Base-by-base conservation (phyloP, 37 sponge, comb jelly and placozoan species). In the Oscarella lobularis region DNA sequence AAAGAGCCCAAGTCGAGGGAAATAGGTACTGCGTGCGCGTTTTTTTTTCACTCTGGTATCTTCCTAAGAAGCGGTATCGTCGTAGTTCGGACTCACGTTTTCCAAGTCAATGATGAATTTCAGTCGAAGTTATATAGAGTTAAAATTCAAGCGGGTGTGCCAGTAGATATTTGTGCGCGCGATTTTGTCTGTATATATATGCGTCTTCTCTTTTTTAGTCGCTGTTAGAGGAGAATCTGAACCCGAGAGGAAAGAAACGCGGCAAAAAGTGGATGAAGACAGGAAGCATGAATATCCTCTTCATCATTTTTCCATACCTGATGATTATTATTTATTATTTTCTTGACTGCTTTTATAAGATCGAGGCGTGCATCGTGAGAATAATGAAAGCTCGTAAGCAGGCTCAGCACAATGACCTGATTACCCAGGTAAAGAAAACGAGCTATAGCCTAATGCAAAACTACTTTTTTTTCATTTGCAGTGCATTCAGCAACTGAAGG, bases 301-400 rank as follows among this genome's bases (percentile, higher is more conserved):
- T 20, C 14, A 27, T 9, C 60, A 9, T 20, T 9, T 48, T 9
- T 48, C 20, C 20, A 20, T 48, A 48, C 9, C 60, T 48, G 60
- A 27, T 48, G 60, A 27, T 48, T 48, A 20, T 48, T 75, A 20
- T 76, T 40, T 39, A 35, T 39, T 40, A 20, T 38, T 40, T 48
- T 48, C 14, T 20, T 48, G 9, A 48, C 20, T 48, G 60, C 60
- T 2, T 35, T 82, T 73, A 31, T 67, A 92, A 85, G 83, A 98
- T 98, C 74, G 99, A 98, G 74, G 99, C 99, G 36, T 93, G 94
- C 1, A 86, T 98, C 76, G 95, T 98, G 29, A 83, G 99, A 66
- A 98, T 94, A 80, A 98, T 98, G 99, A 98, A 98, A 75, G 95
- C 99, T 35, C 74, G 99, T 35, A 98, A 98, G 85, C 86, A 84